phyloP scores from a whole-genome alignment of 1,140 invertebrate species.

The Anadara kagoshimensis region DNA sequence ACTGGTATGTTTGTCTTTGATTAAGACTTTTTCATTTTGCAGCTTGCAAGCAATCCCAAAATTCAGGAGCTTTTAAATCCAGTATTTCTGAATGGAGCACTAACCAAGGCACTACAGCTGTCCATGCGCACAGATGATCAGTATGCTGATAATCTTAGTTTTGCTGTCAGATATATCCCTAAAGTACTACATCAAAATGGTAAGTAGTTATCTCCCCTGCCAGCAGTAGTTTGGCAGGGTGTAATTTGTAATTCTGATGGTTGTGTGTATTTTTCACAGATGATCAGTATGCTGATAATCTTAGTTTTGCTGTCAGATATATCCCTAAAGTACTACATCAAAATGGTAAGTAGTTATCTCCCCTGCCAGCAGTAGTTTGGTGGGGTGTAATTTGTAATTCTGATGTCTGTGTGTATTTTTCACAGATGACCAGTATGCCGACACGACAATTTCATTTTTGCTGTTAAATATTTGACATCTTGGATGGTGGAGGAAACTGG shows the following conservation, averaged over 20 bases:
- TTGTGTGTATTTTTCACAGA: slow-evolving; percentile 22
- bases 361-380: background rate
- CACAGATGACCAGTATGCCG: slow-evolving; percentile 54
- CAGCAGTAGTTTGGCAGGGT: too few species aligned
- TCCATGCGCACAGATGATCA: slow-evolving; percentile 62
- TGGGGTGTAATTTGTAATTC: too few species aligned
- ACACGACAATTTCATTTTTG: slow-evolving; percentile 68
- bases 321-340: slow-evolving; percentile 52
- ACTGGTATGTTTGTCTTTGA: too few species aligned
- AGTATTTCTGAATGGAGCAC: slow-evolving; percentile 65
- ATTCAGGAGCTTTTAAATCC: slow-evolving; percentile 67
- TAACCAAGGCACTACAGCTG: slow-evolving; percentile 63
- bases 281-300: slow-evolving; percentile 57
- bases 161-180: slow-evolving; percentile 58
- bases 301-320: slow-evolving; percentile 64
- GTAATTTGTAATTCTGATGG: too few species aligned
- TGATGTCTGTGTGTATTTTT: too few species aligned
- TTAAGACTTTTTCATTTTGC: background rate
- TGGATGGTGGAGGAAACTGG: too few species aligned
- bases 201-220: slow-evolving; percentile 27
- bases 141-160: slow-evolving; percentile 63
- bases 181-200: slow-evolving; percentile 56
- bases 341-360: slow-evolving; percentile 51
- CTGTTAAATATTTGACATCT: slow-evolving; percentile 55
- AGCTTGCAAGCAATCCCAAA: slow-evolving; percentile 61